Base-by-base conservation (phyloP, 2,797 vertebrate genomes). In the Peromyscus melanophrys region DNA sequence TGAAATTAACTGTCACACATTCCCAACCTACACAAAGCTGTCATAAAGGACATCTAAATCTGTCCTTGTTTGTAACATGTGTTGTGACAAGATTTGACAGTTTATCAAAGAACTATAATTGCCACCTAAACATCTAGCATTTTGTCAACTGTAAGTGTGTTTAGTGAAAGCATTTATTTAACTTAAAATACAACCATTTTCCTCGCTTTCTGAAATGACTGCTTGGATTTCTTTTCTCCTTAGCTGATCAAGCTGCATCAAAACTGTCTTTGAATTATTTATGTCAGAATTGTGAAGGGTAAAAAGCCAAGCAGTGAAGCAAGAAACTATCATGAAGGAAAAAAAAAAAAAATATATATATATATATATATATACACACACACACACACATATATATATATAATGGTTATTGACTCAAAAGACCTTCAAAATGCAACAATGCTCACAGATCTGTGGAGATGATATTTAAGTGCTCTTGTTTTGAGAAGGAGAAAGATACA, bases 11-110 rank as follows among this genome's bases (percentile, higher is more conserved):
- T 98, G 98, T 98, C 98, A 99, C 98, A 98, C 97, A 98, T 98
- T 98, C 97, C 97, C 99, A 99, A 98, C 98, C 98, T 98, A 98
- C 98, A 99, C 98, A 98, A 98, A 98, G 98, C 98, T 99, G 98
- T 98, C 98, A 99, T 97, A 98, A 98, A 98, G 98, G 98, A 99
- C 98, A 98, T 99, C 98, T 98, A 99, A 99, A 99, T 99, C 98
- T 98, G 98, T 99, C 98, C 98, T 98, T 98, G 98, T 99, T 99
- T 99, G 97, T 98, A 98, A 98, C 98, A 98, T 98, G 98, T 99
- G 98, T 99, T 99, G 98, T 99, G 98, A 99, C 99, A 98, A 98
- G 98, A 98, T 98, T 98, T 99, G 98, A 99, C 98, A 99, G 98
- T 98, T 98, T 99, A 98, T 99, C 98, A 99, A 98, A 98, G 98